A percentile compares a stretch with the other conserved stretches of the same genome.
These are phyloP conservation scores for Brachystomella parvula DNA, from an alignment of 1,140 invertebrate genomes.

Conservation along the genomic window DNA sequence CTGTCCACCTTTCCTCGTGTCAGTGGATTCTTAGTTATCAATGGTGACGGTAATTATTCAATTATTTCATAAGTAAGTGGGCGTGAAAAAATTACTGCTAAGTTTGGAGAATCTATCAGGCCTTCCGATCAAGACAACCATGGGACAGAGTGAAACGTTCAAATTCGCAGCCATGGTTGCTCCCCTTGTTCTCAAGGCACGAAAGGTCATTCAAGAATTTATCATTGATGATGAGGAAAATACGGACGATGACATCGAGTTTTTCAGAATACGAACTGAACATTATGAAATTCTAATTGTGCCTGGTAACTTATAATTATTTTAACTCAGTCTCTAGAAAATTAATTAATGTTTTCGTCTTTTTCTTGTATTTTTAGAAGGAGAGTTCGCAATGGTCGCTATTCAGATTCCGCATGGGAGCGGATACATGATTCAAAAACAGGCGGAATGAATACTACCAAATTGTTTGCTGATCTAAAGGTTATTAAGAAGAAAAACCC, in stretches of 20 bases:
- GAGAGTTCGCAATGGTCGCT: neutral
- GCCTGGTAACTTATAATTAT: neutral
- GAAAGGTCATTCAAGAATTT: conserved; percentile 6
- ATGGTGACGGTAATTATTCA: conserved; percentile 1
- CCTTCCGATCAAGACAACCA: conserved; percentile 3
- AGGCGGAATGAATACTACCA: neutral
- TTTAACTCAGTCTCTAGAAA: no score
- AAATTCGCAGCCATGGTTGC: conserved; percentile 5
- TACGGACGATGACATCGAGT: neutral
- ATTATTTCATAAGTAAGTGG: neutral
- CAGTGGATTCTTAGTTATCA: conserved; percentile 6
- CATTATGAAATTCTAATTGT: conserved; percentile 11
- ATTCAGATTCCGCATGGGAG: neutral
- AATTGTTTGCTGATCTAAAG: no score
- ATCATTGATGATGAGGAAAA: conserved; percentile 11
- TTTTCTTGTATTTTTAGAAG: neutral
- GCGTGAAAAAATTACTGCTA: neutral
- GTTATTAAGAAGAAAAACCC: no score
- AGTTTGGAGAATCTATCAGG: neutral
- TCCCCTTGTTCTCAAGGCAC: conserved; percentile 5
- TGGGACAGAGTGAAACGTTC: neutral
- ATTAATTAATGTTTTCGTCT: no score
- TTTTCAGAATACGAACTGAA: neutral
- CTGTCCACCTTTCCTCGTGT: neutral
- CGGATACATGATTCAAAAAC: neutral